A percentile compares a stretch with the other conserved stretches of the same genome.
These are phyloP conservation scores for Gracilinanus agilis DNA, from an alignment of 2,113 vertebrate species.

Conservation along the genomic window DNA sequence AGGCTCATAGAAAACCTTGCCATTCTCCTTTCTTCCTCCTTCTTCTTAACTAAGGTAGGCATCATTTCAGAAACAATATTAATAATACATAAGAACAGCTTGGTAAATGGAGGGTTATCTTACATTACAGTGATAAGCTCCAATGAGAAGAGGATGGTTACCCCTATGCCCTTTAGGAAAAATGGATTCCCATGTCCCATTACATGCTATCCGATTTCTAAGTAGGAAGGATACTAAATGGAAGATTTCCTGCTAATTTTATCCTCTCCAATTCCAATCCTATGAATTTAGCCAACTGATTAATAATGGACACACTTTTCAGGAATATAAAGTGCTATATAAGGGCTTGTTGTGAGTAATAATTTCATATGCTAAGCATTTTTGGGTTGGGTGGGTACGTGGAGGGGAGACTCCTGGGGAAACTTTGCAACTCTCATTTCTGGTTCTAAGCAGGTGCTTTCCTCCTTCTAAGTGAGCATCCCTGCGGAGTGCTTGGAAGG, in stretches of 20 bases:
- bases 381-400: background rate
- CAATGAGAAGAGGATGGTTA: background rate
- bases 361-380: slow-evolving; percentile 12
- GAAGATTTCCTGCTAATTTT: background rate
- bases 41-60: slow-evolving; percentile 28
- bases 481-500: background rate
- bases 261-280: background rate
- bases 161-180: background rate
- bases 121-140: background rate
- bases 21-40: slow-evolving; percentile 28
- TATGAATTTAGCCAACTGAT: background rate
- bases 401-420: background rate
- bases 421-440: background rate
- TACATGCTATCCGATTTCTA: background rate
- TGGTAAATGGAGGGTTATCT: background rate
- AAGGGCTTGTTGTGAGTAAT: slow-evolving; percentile 10
- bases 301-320: background rate
- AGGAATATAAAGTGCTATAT: background rate
- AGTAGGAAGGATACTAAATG: background rate
- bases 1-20: slow-evolving; percentile 37
- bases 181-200: background rate
- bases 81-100: background rate
- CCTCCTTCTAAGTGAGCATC: background rate
- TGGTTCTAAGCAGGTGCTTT: slow-evolving; percentile 17
- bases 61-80: slow-evolving; percentile 45